Conservation (phyloP, 1,140 invertebrate genomes). For the Drosophila arizonae region DNA sequence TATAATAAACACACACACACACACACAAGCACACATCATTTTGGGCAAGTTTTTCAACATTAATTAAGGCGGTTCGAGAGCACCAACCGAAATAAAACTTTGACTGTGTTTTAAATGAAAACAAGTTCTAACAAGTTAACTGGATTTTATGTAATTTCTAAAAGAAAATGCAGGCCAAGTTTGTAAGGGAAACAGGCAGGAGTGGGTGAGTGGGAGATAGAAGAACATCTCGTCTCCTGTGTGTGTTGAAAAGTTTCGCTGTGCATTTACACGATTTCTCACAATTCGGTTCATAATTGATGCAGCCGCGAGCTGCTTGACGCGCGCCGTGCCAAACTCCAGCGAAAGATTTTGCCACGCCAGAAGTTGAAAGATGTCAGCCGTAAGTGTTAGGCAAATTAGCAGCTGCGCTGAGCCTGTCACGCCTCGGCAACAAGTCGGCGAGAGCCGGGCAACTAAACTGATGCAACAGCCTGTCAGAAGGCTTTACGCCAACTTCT, state of each 20-base stretch:
- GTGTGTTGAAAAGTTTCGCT: conserved; percentile 58
- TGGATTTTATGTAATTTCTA: conserved; percentile 58
- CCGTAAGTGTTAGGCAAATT: conserved; percentile 67
- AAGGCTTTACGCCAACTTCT: conserved; percentile 18
- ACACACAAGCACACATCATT: conserved; percentile 25
- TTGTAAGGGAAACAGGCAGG: not conserved
- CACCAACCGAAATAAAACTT: conserved; percentile 32
- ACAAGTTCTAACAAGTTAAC: conserved; percentile 63
- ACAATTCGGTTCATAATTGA: conserved; percentile 64
- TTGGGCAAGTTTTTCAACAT: conserved; percentile 59
- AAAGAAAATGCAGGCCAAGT: conserved; percentile 51
- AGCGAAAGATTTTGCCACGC: conserved; percentile 33
- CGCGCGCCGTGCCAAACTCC: conserved; percentile 13
- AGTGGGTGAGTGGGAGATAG: not conserved
- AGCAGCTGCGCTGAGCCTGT: conserved; percentile 60
- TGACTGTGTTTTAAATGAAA: conserved; percentile 36
- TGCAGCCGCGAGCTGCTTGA: conserved; percentile 45
- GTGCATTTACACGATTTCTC: conserved; percentile 58
- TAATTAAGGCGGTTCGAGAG: conserved; percentile 64
- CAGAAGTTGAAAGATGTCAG: conserved; percentile 64
- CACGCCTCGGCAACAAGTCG: conserved; percentile 44
- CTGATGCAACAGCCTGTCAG: conserved; percentile 7
- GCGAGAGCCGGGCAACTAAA: not conserved
- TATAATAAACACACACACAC: conserved; percentile 9
- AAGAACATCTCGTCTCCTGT: not conserved